A percentile compares a stretch with the other conserved stretches of the same genome.
Evolutionary conservation across 2,888 invertebrate genomes (phyloP).

Genomic region (Lepeophtheirus nordmannii): DNA sequence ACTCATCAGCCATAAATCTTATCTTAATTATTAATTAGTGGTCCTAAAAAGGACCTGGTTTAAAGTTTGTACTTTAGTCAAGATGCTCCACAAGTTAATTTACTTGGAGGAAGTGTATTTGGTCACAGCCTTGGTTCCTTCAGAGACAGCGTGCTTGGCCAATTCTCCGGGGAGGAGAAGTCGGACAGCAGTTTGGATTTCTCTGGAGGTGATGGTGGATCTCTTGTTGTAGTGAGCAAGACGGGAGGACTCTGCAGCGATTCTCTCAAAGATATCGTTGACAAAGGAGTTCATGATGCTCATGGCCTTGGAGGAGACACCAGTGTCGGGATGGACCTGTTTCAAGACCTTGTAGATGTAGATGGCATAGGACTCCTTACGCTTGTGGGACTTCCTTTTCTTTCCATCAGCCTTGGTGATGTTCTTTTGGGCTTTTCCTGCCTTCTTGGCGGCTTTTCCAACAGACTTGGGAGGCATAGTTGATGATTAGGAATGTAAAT

Average conservation of each 20-base stretch:
- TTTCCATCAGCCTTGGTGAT: constrained; percentile 30
- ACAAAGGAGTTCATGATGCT: constrained; percentile 58
- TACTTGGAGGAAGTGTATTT: constrained; percentile 40
- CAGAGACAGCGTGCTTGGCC: constrained; percentile 52
- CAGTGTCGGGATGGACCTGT: constrained; percentile 46
- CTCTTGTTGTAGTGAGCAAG: constrained; percentile 48
- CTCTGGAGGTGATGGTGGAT: constrained; percentile 49
- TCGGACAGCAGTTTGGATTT: constrained; percentile 52
- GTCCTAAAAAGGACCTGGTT: too few species aligned
- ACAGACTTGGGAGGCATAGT: constrained; percentile 29
- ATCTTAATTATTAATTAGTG: too few species aligned
- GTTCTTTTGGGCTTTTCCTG: constrained; percentile 32
- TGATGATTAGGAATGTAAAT: too few species aligned
- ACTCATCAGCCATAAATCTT: too few species aligned
- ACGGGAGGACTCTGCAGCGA: constrained; percentile 49
- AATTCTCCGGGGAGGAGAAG: constrained; percentile 54
- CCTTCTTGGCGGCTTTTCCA: constrained; percentile 31
- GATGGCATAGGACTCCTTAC: constrained; percentile 33
- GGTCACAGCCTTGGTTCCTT: constrained; percentile 48
- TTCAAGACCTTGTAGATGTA: constrained; percentile 47
- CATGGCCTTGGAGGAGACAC: constrained; percentile 54
- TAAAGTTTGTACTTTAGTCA: too few species aligned
- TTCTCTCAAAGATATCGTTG: constrained; percentile 54
- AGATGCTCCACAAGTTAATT: not conserved
- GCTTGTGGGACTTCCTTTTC: constrained; percentile 31